Evolutionary conservation across 2,797 vertebrate species (phyloP).

Genomic region (Spea hammondii): DNA sequence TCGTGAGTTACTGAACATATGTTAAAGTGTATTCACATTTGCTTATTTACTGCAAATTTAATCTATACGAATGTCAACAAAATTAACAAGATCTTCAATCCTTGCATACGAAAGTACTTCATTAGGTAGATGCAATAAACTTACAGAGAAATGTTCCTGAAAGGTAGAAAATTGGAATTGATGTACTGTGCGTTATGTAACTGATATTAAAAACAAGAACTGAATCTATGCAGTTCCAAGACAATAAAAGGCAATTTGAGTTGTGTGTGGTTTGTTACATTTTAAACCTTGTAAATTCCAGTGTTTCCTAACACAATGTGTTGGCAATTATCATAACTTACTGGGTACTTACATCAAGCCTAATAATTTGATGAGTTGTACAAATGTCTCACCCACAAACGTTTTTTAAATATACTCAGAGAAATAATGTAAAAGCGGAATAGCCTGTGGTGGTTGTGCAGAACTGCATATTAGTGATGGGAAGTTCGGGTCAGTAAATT

Average conservation of each 20-base stretch:
- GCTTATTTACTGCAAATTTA: slow-evolving; percentile 43
- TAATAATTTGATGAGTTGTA: too few relatives aligned
- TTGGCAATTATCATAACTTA: neutral
- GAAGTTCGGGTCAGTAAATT: too few relatives aligned
- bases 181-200: slow-evolving; percentile 14
- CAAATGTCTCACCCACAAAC: too few relatives aligned
- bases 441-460: too few relatives aligned
- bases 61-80: slow-evolving; percentile 46
- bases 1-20: slow-evolving; percentile 27
- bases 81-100: slow-evolving; percentile 41
- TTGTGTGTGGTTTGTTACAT: slow-evolving; percentile 12
- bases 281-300: slow-evolving; percentile 26
- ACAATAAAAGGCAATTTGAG: slow-evolving; percentile 28
- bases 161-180: slow-evolving; percentile 34
- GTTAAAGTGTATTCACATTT: slow-evolving; percentile 30
- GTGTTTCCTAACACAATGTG: slow-evolving; percentile 19
- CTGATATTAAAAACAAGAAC: slow-evolving; percentile 8
- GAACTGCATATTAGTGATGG: too few relatives aligned
- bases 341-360: too few relatives aligned
- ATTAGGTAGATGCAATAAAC: slow-evolving; percentile 45
- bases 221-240: slow-evolving; percentile 16
- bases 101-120: slow-evolving; percentile 39
- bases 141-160: slow-evolving; percentile 25
- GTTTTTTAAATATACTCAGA: too few relatives aligned
- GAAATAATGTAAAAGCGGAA: too few relatives aligned